phyloP scores from a whole-genome alignment of 2,113 vertebrate genomes.

The Muscicapa adusta region DNA sequence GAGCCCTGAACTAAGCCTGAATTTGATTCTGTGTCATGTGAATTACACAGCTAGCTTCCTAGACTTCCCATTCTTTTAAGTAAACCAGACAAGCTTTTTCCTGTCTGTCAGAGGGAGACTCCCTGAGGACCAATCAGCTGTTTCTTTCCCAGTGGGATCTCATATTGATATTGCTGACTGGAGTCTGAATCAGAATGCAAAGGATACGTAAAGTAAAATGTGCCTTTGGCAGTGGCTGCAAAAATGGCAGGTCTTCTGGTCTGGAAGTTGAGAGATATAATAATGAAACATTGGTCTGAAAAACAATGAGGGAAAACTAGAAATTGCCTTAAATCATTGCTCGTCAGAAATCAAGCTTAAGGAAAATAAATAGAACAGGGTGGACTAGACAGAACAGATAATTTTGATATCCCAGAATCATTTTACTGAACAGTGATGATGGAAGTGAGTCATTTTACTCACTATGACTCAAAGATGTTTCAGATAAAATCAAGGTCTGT shows the following conservation, averaged over 20 bases:
- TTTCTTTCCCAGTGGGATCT: background rate
- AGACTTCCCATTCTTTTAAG: background rate
- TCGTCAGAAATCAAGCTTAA: slow-evolving; percentile 3
- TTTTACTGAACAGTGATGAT: slow-evolving; percentile 14
- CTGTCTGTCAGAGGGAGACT: background rate
- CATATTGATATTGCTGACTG: background rate
- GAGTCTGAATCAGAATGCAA: background rate
- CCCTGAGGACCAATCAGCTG: background rate
- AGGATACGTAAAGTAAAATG: background rate
- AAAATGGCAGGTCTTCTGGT: background rate
- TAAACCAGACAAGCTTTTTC: background rate
- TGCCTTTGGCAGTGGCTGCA: background rate
- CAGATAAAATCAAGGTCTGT: slow-evolving; percentile 49
- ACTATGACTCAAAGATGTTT: slow-evolving; percentile 24
- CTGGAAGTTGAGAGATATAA: background rate
- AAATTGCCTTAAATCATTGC: background rate
- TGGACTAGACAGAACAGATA: slow-evolving; percentile 16
- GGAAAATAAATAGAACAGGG: background rate
- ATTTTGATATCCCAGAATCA: slow-evolving; percentile 32
- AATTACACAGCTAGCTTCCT: background rate
- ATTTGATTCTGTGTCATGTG: background rate
- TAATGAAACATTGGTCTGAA: background rate
- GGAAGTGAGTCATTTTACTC: slow-evolving; percentile 55
- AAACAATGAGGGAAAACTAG: background rate
- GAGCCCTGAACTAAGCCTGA: background rate